Base-by-base conservation (phyloP, 2,797 vertebrate species). In the Basileuterus tristriatus region DNA sequence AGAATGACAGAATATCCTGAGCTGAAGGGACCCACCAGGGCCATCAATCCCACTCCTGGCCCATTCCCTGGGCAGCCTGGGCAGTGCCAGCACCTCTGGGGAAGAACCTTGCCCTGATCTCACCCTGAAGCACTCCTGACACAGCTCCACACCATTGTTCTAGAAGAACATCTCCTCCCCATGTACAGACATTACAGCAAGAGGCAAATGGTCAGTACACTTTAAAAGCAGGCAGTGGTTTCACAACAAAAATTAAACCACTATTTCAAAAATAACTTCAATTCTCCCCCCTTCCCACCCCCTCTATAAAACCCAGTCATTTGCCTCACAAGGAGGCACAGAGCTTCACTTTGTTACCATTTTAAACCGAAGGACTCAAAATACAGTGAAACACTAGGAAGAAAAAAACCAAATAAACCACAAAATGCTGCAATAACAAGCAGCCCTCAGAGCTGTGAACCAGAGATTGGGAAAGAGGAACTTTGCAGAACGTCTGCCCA, bases 201-300 rank as follows among this genome's bases (percentile, higher is more conserved):
- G 72, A 64, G 37, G n/a, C 6, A 24, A 65, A 24, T 3, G 30
- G 37, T 53, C 84, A n/a, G 6, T 2, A 14, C 16, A 7, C 37
- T 37, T 78, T 16, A 65, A 71, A 64, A 84, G 36, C 3, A 79
- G 30, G n/a, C 50, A 7, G 30, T 9, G 32, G 37, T 63, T 89
- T 93, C 65, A 70, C n/a, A 68, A 50, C 15, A 68, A 64, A 87
- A 92, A 75, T 55, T n/a, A 82, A 90, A 87, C n/a, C 19, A 12
- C 8, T 37, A 13, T 50, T 70, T 47, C 8, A 81, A 50, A 86
- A 86, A 47, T 47, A 0, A 43, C 30, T 77, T 34, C n/a, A 52
- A 7, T 43, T 58, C 56, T 65, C 22, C 44, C 59, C 53, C 21
- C 39, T 80, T 26, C 7, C 32, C 8, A 8, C 6, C 10, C 18